Percentiles rank a stretch among this genome's conserved stretches.
Conservation (phyloP, 2,113 vertebrate species). For the Pseudorectes ferrugineus region DNA sequence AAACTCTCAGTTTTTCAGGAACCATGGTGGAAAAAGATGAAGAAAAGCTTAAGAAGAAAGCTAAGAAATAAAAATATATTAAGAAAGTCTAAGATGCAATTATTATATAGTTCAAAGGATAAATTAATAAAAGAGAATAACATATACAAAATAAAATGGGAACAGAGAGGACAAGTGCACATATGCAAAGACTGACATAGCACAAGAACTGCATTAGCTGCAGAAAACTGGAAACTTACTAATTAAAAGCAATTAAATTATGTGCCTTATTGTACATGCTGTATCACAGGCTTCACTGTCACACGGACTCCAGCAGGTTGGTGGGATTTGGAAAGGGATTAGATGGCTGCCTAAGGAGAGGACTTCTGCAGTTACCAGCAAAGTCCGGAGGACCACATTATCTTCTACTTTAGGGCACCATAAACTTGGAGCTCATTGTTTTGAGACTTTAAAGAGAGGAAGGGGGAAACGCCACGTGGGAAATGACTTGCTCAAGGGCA, state of each 20-base stretch:
- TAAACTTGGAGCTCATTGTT: background rate
- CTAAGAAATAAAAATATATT: background rate
- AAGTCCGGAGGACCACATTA: rapidly evolving
- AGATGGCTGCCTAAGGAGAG: background rate
- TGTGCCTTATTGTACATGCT: background rate
- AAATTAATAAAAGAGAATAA: background rate
- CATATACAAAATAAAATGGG: background rate
- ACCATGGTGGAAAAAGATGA: background rate
- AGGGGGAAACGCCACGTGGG: background rate
- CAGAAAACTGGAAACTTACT: background rate
- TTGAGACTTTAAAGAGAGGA: background rate
- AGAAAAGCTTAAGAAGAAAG: background rate
- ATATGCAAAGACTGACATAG: rapidly evolving
- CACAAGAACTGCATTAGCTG: background rate
- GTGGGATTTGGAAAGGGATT: background rate
- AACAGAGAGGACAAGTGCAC: background rate
- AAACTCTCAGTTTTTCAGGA: background rate
- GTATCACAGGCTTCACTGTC: rapidly evolving
- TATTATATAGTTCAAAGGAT: background rate
- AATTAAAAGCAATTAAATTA: background rate
- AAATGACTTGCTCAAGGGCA: background rate
- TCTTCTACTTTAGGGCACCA: background rate
- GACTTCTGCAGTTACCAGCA: background rate
- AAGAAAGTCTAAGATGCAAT: background rate
- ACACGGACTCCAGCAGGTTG: rapidly evolving